Percentiles rank a stretch among this genome's conserved stretches.
These are phyloP conservation scores for Agonopterix heracliana DNA, from an alignment of 2,888 invertebrate species.

Conservation along the genomic window DNA sequence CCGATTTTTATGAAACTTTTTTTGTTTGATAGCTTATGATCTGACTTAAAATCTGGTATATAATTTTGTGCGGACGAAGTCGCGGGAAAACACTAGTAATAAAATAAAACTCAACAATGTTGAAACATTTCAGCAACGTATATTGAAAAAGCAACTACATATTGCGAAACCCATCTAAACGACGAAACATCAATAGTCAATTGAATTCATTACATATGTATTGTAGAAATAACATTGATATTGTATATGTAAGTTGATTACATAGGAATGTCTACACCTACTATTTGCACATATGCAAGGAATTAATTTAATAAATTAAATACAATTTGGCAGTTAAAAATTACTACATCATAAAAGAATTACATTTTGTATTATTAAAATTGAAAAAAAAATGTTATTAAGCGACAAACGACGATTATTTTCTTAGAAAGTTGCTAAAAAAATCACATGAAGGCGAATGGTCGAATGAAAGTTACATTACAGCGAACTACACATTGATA, in stretches of 20 bases:
- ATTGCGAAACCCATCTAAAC: constrained; percentile 26
- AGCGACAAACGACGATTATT: not conserved
- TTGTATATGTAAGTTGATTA: constrained; percentile 1
- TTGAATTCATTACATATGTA: constrained; percentile 14
- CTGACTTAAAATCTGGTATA: too few relatives aligned
- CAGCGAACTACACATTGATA: too few relatives aligned
- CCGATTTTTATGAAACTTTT: too few relatives aligned
- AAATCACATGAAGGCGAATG: not conserved
- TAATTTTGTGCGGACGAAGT: too few relatives aligned
- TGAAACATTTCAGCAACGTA: constrained; percentile 23
- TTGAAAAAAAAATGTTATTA: not conserved
- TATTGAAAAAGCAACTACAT: constrained; percentile 30
- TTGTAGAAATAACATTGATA: constrained; percentile 1
- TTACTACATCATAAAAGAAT: not conserved
- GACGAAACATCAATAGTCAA: constrained; percentile 15
- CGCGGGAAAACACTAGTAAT: too few relatives aligned
- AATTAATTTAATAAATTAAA: constrained; percentile 1
- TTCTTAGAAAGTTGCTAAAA: not conserved
- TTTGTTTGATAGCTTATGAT: too few relatives aligned
- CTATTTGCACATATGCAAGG: constrained; percentile 6
- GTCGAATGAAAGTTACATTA: not conserved
- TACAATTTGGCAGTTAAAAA: constrained; percentile 5
- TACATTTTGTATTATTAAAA: too few relatives aligned
- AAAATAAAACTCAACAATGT: constrained; percentile 11
- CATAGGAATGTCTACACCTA: constrained; percentile 7